Conservation (phyloP, 2,113 vertebrate species). For the Chaenogobius annularis region DNA sequence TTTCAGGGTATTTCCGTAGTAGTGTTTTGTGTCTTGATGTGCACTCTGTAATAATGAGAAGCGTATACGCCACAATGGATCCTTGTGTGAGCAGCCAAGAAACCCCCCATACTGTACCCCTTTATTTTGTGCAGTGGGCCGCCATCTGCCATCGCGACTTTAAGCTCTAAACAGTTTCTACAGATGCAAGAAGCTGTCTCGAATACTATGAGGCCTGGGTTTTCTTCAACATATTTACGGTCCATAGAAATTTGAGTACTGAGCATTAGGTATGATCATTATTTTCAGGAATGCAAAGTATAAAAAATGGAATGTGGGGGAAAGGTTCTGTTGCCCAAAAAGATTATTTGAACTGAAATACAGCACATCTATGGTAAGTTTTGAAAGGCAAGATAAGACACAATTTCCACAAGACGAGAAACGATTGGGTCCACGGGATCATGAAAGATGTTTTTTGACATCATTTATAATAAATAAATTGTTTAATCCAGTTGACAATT, state of each 20-base stretch:
- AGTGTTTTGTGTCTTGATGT: slow-evolving; percentile 29
- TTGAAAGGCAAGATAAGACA: no score
- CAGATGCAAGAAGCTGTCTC: slow-evolving; percentile 51
- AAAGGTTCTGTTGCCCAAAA: background rate
- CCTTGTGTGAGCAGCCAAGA: slow-evolving; percentile 63
- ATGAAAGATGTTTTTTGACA: no score
- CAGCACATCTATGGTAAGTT: background rate
- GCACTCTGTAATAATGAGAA: slow-evolving; percentile 38
- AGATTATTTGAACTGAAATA: background rate
- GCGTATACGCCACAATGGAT: slow-evolving; percentile 38
- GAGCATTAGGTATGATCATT: background rate
- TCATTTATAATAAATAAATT: no score
- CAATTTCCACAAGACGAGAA: no score
- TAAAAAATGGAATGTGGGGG: slow-evolving; percentile 4
- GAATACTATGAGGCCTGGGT: slow-evolving; percentile 28
- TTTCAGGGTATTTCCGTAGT: slow-evolving; percentile 21
- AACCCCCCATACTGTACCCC: slow-evolving; percentile 74
- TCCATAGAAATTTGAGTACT: background rate
- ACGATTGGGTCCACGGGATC: no score
- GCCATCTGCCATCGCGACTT: slow-evolving; percentile 80
- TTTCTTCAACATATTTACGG: slow-evolving; percentile 28
- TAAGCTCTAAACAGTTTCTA: slow-evolving; percentile 82
- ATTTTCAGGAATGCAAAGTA: background rate
- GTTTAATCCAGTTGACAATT: no score
- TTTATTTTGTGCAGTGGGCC: slow-evolving; percentile 73